Evolutionary conservation across 2,797 vertebrate genomes (phyloP), one percentile per base, ranked within the genome.

Genomic region (Brachyalestes nurse): DNA sequence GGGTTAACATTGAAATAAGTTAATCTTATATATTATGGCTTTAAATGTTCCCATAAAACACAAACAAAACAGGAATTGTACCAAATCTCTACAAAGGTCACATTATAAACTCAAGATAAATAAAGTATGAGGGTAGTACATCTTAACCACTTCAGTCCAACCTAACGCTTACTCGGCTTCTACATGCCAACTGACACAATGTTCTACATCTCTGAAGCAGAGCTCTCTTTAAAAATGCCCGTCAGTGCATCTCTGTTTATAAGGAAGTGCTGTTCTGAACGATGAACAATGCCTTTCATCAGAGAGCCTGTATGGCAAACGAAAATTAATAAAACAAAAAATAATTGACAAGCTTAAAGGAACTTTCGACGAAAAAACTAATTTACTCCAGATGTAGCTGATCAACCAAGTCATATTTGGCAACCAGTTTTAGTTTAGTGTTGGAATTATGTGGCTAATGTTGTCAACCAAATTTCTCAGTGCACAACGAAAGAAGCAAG

Each of bases 1-100:
- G 69, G 73, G 77, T 45, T 74, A 71, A 40, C 45, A 65, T 40
- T 69, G 42, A 75, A 80, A 51, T 66, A 72, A 21, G 40, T 6
- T 76, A 58, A 72, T 72, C 40, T 19, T 73, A 16, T 70, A 47
- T 65, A 74, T 58, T 82, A 82, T 88, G 87, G 87, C 83, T 85
- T 85, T 69, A 82, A 80, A 58, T 58, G 34, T 83, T 71, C 70
- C 76, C 45, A 40, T 28, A 75, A 77, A 76, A 77, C 69, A 73
- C 38, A 76, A 80, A 57, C 40, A 8, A 62, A 73, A 66, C 73
- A 73, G 40, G 28, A 62, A 70, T 72, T 28, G 62, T 28, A 64
- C 55, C 51, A 72, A 55, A 62, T 80, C 14, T 75, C 58, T 78
- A 66, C 67, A 77, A 78, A 66, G 53, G 72, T 78, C 21, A 74